Evolutionary conservation across 1,140 invertebrate genomes (phyloP).

Genomic region (Colletes latitarsis): DNA sequence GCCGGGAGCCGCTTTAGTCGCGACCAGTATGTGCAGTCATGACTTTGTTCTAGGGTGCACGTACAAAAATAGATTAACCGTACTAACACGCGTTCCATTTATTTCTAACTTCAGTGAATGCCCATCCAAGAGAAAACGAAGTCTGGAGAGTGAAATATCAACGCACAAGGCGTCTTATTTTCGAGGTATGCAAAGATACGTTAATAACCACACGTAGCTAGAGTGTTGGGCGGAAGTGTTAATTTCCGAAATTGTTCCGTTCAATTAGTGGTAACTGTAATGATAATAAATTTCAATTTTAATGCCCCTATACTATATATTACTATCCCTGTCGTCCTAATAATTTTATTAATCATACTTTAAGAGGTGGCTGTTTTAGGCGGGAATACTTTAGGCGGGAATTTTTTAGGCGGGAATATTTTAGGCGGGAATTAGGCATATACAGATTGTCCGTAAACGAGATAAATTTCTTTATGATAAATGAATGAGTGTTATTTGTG

Average conservation of each 20-base stretch:
- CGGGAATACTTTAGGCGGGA: no score
- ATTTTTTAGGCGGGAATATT: no score
- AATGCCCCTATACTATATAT: no score
- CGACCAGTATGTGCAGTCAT: slow-evolving; percentile 55
- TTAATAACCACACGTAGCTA: neutral
- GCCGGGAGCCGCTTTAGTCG: slow-evolving; percentile 38
- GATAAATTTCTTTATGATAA: no score
- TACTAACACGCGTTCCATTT: slow-evolving; percentile 39
- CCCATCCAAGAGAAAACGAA: neutral
- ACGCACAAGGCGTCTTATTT: neutral
- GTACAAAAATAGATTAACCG: slow-evolving; percentile 55
- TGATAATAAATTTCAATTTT: neutral
- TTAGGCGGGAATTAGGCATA: no score
- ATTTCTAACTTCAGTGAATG: slow-evolving; percentile 43
- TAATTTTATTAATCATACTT: no score
- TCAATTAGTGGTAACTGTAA: no score
- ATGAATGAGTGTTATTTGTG: no score
- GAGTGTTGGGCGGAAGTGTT: neutral
- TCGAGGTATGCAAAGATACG: no score
- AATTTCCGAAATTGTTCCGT: neutral
- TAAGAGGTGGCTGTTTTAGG: no score
- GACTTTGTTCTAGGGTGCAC: slow-evolving; percentile 41
- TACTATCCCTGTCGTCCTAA: no score
- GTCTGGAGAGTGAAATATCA: neutral
- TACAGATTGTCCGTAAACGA: no score